Base-by-base conservation (phyloP, 2,888 invertebrate species). In the Maniola hyperantus region DNA sequence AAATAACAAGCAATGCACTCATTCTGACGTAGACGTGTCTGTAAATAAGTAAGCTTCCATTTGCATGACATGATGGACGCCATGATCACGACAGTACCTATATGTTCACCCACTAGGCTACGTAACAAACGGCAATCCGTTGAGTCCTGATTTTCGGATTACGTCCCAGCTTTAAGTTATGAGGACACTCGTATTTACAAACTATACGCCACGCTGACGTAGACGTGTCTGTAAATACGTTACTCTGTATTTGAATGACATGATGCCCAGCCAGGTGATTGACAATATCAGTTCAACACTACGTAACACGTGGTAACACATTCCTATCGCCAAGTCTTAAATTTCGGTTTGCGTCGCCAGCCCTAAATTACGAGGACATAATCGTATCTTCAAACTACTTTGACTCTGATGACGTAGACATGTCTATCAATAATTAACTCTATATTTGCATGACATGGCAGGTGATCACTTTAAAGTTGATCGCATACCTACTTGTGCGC, bases 391-490 rank as follows among this genome's bases (percentile, higher is more conserved):
- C 71, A 71, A 74, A 73, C 71, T 73, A 71, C 74, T 26, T 26
- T 26, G 67, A 66, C 65, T 69, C 68, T 80, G 80, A 81, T 80
- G 80, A 81, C 82, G 83, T 79, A 70, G 72, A 70, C 39, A 58
- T 66, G 33, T 71, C 62, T 79, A 83, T 74, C 79, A 82, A 84
- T 83, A 85, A 78, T 75, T 65, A 69, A 65, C 64, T 71, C 71
- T 79, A 77, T 79, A 82, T 79, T 76, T 78, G 69, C 69, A 76
- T 61, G 69, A 69, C 60, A 58, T 55, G 71, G 70, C 73, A 72
- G 71, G 72, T 74, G 67, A 72, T 70, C 72, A 57, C 34, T 72
- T 69, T 68, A 69, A 73, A 69, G 42, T 13, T 20, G 20, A 13
- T 39, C 11, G 18, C 57, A 39, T 42, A 42, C 18, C 34, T 11